phyloP scores from a whole-genome alignment of 2,797 vertebrate genomes.

The Helicolenus hilgendorfi region DNA sequence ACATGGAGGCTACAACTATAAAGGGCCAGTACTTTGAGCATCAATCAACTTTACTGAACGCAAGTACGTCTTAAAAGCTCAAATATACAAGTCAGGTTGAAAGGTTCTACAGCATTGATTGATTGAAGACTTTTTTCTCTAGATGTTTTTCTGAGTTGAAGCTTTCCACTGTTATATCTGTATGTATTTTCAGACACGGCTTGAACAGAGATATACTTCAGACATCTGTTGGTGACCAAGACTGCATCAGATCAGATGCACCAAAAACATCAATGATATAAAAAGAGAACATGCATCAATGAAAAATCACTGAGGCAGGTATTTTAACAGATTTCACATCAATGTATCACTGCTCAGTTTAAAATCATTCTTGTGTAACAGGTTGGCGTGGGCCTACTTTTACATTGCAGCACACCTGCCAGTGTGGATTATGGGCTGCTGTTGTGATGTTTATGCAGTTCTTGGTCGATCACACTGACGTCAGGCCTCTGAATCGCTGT shows the following conservation, averaged over 20 bases:
- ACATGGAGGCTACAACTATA: neutral
- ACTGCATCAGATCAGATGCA: neutral
- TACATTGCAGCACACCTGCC: neutral
- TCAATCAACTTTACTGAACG: slow-evolving; percentile 30
- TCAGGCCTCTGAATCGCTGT: neutral
- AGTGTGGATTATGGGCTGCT: neutral
- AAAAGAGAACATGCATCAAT: neutral
- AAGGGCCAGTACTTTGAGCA: slow-evolving; percentile 9
- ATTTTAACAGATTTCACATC: slow-evolving; percentile 3
- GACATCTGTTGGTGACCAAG: neutral
- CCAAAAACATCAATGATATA: neutral
- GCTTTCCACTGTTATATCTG: neutral
- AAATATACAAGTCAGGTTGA: slow-evolving; percentile 13
- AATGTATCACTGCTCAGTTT: neutral
- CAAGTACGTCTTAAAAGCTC: slow-evolving; percentile 28
- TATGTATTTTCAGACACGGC: neutral
- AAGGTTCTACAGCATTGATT: neutral
- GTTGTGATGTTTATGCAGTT: neutral
- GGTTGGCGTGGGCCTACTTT: neutral
- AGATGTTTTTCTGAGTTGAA: neutral
- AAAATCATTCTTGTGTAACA: neutral
- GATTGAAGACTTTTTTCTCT: neutral
- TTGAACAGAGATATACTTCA: neutral
- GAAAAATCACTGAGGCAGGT: neutral
- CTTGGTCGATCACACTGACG: neutral